Base-by-base conservation (phyloP, 2,888 invertebrate species). In the Aphidoletes aphidimyza region DNA sequence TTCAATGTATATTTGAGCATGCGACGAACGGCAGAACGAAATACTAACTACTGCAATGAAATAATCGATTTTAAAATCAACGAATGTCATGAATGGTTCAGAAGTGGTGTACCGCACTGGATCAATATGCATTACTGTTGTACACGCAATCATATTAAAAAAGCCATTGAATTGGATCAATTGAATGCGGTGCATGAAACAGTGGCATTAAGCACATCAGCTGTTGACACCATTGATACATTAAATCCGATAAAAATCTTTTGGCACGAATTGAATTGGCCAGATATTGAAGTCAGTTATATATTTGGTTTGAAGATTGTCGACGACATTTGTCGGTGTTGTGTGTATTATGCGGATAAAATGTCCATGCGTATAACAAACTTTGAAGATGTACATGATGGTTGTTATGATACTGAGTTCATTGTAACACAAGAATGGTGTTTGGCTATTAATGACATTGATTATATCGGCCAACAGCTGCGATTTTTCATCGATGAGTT, bases 251-350 rank as follows among this genome's bases (percentile, higher is more conserved):
- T 99, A 85, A 97, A 97, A 91, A 96, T 97, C 87, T 98, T 98
- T 89, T 99, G 99, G 99, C 95, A 96, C 87, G 97, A 98, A 88
- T 90, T 99, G 84, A 94, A 96, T 45, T 98, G 98, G 97, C 98
- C 97, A 0, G 98, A 98, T 89, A 93, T 95, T 5, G 96, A 97
- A 88, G 96, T 97, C 8, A 95, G 96, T 83, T 97, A 97, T 88
- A 95, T 96, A 0, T 97, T 97, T 90, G 95, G 98, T 36, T 96
- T 96, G 6, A 97, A 97, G 91, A 96, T 98, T 88, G 94, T 98
- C 86, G 97, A 98, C 90, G 96, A 97, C 88, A 95, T 99, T 85
- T 98, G 98, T 89, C 93, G 95, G 34, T 97, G 97, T 88, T 97
- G 97, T 85, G 95, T 96, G 6, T 95, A 94, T 88, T 99, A 98